These are phyloP conservation scores for Fistularia tabacaria DNA, from an alignment of 2,797 vertebrate genomes.

Conservation along the genomic window DNA sequence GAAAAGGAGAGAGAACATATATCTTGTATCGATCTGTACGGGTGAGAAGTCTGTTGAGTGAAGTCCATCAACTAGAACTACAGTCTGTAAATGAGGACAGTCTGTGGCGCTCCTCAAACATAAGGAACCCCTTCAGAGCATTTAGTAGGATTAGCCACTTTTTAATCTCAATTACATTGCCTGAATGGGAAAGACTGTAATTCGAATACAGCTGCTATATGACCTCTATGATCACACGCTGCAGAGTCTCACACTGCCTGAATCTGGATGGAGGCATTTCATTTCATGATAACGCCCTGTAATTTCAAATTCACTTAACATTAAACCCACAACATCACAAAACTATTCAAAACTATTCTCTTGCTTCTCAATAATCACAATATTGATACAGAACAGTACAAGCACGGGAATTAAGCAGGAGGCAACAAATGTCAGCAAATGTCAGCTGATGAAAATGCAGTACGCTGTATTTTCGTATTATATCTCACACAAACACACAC, in stretches of 20 bases:
- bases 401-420: conserved; percentile 36
- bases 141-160: no score
- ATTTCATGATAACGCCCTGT: conserved; percentile 2
- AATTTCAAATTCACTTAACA: conserved; percentile 11
- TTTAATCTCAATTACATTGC: no score
- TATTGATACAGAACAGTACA: conserved; percentile 34
- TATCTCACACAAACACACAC: neutral
- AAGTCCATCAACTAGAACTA: no score
- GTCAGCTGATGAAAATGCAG: conserved; percentile 64
- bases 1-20: no score
- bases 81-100: no score
- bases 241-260: neutral
- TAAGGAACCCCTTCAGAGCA: no score
- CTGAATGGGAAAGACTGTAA: no score
- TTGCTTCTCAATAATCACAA: conserved; percentile 26
- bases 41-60: no score
- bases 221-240: no score
- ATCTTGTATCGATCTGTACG: no score
- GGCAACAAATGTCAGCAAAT: conserved; percentile 62
- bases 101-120: no score
- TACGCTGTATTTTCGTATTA: conserved; percentile 30
- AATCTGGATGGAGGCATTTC: conserved; percentile 1
- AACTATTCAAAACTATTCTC: conserved; percentile 13
- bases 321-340: neutral
- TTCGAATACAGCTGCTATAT: no score